These are phyloP conservation scores for Tragelaphus strepsiceros DNA, from an alignment of 2,113 vertebrate genomes.

Conservation along the genomic window DNA sequence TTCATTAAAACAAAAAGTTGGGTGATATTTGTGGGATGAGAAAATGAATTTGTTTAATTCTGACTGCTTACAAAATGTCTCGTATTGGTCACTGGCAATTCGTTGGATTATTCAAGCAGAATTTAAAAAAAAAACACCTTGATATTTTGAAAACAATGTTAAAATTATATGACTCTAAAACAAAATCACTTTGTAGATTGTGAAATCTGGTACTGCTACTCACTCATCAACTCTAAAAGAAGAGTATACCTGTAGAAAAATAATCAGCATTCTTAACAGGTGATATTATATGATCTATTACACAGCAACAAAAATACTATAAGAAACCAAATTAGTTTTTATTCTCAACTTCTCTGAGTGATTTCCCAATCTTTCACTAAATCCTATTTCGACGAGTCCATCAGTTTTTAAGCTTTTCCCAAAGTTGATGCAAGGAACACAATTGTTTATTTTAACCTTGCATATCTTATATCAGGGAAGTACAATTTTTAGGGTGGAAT, in stretches of 20 bases:
- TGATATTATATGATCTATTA: not conserved
- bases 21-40: not conserved
- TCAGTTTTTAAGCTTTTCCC: not conserved
- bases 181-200: not conserved
- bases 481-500: not conserved
- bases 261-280: not conserved
- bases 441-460: not conserved
- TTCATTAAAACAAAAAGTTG: slow-evolving; percentile 8
- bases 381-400: not conserved
- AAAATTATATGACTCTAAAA: slow-evolving; percentile 5
- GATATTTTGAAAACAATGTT: slow-evolving; percentile 15
- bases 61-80: not conserved
- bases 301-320: not conserved
- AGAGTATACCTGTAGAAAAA: not conserved
- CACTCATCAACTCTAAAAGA: not conserved
- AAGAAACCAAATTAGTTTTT: not conserved
- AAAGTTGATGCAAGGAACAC: not conserved
- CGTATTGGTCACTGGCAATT: not conserved
- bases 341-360: not conserved
- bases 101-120: not conserved
- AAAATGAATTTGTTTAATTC: slow-evolving; percentile 33
- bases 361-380: not conserved
- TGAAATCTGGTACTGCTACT: not conserved
- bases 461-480: not conserved
- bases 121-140: not conserved